Conservation (phyloP, 2,888 invertebrate genomes). For the Leucophenga montana region DNA sequence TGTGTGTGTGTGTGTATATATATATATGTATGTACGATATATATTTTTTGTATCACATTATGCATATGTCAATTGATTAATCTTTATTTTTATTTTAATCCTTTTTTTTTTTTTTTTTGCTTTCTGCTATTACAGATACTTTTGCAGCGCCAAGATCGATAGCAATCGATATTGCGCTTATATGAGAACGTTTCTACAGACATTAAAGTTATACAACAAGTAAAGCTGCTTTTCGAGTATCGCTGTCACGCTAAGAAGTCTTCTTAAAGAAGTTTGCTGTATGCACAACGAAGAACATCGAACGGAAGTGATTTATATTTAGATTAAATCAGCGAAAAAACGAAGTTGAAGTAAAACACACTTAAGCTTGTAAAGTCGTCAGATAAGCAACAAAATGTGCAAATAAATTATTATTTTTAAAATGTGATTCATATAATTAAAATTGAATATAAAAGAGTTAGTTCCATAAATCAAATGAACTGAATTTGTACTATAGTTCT, state of each 20-base stretch:
- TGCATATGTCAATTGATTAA: slow-evolving; percentile 17
- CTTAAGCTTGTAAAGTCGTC: slow-evolving; percentile 32
- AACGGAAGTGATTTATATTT: too few species aligned
- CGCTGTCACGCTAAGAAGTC: too few species aligned
- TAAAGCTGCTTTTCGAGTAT: too few species aligned
- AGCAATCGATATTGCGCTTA: neutral
- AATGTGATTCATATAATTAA: slow-evolving; percentile 33
- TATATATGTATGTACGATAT: too few species aligned
- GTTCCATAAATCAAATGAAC: slow-evolving; percentile 17
- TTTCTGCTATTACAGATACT: neutral
- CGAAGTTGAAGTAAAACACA: slow-evolving; percentile 15
- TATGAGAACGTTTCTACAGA: neutral
- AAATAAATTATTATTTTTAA: slow-evolving; percentile 5
- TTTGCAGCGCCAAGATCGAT: too few species aligned
- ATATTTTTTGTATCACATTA: too few species aligned
- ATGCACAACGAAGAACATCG: too few species aligned
- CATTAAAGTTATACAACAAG: neutral
- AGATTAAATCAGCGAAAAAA: slow-evolving; percentile 46
- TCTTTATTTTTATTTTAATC: slow-evolving; percentile 9
- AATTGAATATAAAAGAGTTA: slow-evolving; percentile 42
- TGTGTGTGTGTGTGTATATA: neutral
- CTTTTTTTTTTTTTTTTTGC: neutral
- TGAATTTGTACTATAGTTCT: slow-evolving; percentile 28
- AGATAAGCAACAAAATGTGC: slow-evolving; percentile 19
- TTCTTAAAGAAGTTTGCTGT: too few species aligned